Evolutionary conservation across 2,888 invertebrate species (phyloP), one percentile per base, ranked within the genome.

Genomic region (Ormyrus thymus): DNA sequence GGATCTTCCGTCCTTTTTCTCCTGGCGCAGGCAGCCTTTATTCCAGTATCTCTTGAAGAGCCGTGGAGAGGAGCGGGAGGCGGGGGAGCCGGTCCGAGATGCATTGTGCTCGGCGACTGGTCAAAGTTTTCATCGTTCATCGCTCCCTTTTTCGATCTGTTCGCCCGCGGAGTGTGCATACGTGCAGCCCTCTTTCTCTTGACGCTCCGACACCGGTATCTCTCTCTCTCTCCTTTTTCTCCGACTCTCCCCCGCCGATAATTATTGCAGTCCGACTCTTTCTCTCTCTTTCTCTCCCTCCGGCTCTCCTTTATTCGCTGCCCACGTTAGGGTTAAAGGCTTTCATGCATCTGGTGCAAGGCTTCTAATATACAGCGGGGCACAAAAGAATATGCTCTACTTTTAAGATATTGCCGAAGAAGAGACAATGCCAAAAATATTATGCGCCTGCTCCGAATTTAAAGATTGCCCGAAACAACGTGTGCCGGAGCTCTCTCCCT

Each of bases 21-120:
- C 70, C 15, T 29, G 51, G 10, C 29, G 48, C 10, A 50, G 29
- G 75, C 78, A 72, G 79, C 72, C 29, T 74, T 69, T 61, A 64
- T 69, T 71, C 51, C 11, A 74, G 72, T 59, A 43, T 71, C 79
- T 66, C 75, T 70, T 76, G 70, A 71, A 77, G 78, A 75, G 70
- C 15, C 68, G 29, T 29, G 29, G 29, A 29, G 29, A 4, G 29
- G 29, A 29, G 29, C 3, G 58, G 82, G 51, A 77, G 75, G 53
- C 43, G 70, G 64, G 71, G 76, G 80, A 80, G 66, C 59, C 84
- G 86, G 83, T 84, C 85, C 85, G 84, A 85, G 86, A 84, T 86
- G 88, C 87, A 89, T 89, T 88, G 89, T 88, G 84, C 55, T 75
- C 68, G 7, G 46, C 68, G 64, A 70, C 85, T 84, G 85, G 85